These are phyloP conservation scores for Philypnodon macrostomus DNA, from an alignment of 2,797 vertebrate genomes.

Conservation along the genomic window DNA sequence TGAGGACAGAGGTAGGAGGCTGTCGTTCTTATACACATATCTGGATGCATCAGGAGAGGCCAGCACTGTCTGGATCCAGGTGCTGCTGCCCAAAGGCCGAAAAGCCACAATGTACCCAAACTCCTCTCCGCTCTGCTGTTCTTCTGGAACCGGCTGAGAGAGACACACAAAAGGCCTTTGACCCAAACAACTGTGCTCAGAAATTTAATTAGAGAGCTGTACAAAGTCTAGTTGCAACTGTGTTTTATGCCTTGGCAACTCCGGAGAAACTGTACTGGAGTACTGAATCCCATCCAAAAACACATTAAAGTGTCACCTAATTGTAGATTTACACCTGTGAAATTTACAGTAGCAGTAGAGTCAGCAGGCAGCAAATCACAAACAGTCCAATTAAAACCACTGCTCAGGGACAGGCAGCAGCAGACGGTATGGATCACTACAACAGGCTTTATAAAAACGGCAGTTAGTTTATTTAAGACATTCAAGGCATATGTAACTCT, in stretches of 20 bases:
- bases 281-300: conserved; percentile 24
- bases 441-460: background rate
- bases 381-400: conserved; percentile 64
- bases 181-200: conserved; percentile 32
- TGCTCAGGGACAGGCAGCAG: conserved; percentile 40
- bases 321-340: conserved; percentile 38
- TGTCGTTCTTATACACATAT: conserved; percentile 85
- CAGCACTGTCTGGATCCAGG: conserved; percentile 83
- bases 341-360: conserved; percentile 36
- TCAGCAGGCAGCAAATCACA: conserved; percentile 58
- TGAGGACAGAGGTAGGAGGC: conserved; percentile 76
- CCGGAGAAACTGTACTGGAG: background rate
- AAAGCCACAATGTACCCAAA: conserved; percentile 86
- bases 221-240: conserved; percentile 1
- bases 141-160: conserved; percentile 83
- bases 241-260: conserved; percentile 27
- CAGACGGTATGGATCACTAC: conserved; percentile 43
- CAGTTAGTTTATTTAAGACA: background rate
- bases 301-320: conserved; percentile 29
- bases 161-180: conserved; percentile 24
- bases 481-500: background rate
- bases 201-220: conserved; percentile 20
- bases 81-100: conserved; percentile 75
- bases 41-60: conserved; percentile 78
- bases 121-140: conserved; percentile 85